Conservation (phyloP, 2,113 vertebrate species). For the Corythornis cristatus region DNA sequence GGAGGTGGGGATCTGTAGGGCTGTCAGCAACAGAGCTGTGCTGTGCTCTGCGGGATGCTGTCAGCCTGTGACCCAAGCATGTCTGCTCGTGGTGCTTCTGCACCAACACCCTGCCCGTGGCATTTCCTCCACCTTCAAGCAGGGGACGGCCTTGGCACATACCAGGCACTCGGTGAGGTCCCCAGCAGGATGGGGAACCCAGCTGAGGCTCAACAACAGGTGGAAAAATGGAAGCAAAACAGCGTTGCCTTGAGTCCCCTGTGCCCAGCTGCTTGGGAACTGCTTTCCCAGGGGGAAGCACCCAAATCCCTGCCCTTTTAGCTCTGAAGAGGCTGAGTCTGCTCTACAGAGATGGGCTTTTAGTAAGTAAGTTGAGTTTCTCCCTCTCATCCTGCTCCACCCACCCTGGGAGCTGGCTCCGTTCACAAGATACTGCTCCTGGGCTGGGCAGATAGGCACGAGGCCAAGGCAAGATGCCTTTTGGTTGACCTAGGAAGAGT, state of each 20-base stretch:
- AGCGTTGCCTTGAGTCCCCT: neutral
- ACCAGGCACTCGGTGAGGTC: neutral
- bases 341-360: neutral
- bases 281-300: neutral
- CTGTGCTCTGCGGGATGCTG: neutral
- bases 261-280: neutral
- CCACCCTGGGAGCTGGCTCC: rapidly evolving
- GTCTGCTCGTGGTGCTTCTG: neutral
- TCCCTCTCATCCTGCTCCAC: neutral
- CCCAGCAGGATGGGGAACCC: neutral
- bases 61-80: rapidly evolving
- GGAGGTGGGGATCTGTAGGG: neutral
- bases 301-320: neutral
- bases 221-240: neutral
- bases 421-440: neutral
- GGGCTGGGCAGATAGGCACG: neutral
- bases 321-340: neutral
- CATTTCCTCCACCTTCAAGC: neutral
- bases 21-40: neutral
- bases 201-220: rapidly evolving
- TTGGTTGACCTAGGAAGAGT: neutral
- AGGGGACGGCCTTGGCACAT: neutral
- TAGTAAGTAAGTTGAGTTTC: rapidly evolving
- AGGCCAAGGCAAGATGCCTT: neutral
- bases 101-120: rapidly evolving